Conservation (phyloP, 1,140 invertebrate species). For the Epicauta chinensis region DNA sequence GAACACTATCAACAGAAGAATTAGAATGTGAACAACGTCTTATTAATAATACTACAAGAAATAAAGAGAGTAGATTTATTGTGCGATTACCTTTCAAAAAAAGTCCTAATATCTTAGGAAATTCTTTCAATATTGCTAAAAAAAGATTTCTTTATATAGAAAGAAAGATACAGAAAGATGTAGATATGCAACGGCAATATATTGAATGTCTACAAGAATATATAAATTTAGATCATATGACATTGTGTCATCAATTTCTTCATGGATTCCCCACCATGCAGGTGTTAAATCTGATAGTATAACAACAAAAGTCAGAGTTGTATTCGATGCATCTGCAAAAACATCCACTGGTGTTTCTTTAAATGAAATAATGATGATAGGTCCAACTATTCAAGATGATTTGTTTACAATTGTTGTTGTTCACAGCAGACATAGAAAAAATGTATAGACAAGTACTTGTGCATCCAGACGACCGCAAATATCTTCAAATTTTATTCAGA, state of each 20-base stretch:
- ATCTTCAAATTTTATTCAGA: too few species aligned
- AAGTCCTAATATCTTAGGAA: not conserved
- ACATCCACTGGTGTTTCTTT: constrained; percentile 33
- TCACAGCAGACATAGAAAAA: constrained; percentile 40
- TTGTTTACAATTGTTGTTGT: constrained; percentile 37
- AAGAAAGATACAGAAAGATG: not conserved
- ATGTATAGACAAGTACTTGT: too few species aligned
- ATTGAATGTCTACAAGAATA: constrained; percentile 1
- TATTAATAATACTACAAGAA: not conserved
- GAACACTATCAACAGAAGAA: not conserved
- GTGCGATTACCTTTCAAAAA: constrained; percentile 7
- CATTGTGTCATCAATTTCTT: not conserved
- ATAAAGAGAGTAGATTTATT: constrained; percentile 2
- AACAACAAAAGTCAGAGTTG: constrained; percentile 29
- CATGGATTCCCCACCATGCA: constrained; percentile 38
- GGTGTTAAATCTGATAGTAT: constrained; percentile 23
- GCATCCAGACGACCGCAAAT: too few species aligned
- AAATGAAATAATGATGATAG: constrained; percentile 38
- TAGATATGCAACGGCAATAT: not conserved
- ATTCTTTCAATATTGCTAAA: not conserved
- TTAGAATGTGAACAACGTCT: not conserved
- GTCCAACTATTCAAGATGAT: constrained; percentile 41
- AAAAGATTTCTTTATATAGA: constrained; percentile 1
- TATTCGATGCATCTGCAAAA: constrained; percentile 30
- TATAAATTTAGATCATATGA: not conserved